Evolutionary conservation across 2,113 vertebrate species (phyloP), one percentile per base, ranked within the genome.

Genomic region (Odontophorus gujanensis): DNA sequence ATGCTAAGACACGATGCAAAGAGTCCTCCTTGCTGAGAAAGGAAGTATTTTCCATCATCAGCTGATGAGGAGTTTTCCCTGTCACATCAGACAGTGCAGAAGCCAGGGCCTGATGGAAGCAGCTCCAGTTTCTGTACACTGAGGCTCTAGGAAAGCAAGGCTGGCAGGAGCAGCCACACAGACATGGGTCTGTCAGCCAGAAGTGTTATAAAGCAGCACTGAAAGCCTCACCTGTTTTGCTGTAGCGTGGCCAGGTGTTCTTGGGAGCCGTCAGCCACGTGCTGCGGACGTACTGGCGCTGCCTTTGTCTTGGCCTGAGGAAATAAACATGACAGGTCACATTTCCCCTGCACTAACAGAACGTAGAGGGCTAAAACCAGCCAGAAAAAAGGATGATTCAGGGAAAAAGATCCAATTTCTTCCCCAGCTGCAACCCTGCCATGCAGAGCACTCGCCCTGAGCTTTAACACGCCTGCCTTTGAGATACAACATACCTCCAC

Each of bases 211-310:
- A 28, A 47, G 75, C 8, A 51, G 62, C 30, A 34, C 47, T 5
- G 1, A n/a, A 32, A 62, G 78, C 34, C 95, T 96, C 94, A 99
- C 99, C 99, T 98, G 99, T 98, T 81, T 98, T 99, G 96, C 98
- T 98, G 88, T 98, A 99, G 66, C 99, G 98, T 36, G 99, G 99
- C 99, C 99, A 99, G 11, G 98, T 98, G 83, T 98, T 98, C 97
- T 99, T 99, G 13, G 98, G 98, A 53, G 96, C 97, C 0, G 99
- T 99, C 89, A 99, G 98, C 99, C 99, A 99, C 1, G 98, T 99
- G 96, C 98, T 99, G 45, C 98, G 98, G 87, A 98, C 96, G 48
- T 98, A 98, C 74, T 98, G 98, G 14, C 99, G 98, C 96, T 99
- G 99, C 95, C 99, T 98, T 16, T 98, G 98, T 78, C 99, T 96